Evolutionary conservation across 2,113 vertebrate species (phyloP), one percentile per base, ranked within the genome.

Genomic region (Hucho hucho): DNA sequence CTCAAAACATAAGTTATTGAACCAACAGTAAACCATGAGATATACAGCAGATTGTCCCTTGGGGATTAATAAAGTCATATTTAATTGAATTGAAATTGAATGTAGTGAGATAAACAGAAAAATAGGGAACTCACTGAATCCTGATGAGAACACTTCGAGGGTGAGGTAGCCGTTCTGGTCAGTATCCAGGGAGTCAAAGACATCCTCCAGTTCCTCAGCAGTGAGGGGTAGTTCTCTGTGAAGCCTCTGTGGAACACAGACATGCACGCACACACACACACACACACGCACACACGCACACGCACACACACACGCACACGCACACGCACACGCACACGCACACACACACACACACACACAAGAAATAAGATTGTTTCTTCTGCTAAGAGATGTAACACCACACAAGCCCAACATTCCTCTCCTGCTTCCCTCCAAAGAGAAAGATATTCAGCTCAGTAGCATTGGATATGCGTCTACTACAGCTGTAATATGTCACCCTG

Each of bases 111-210:
- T 14, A n/a, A n/a, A n/a, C n/a, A n/a, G n/a, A n/a, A n/a, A n/a
- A n/a, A n/a, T 3, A 47, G 16, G 28, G 74, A 86, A 96, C 97
- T 92, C 88, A 99, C 97, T 94, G 81, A 99, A 96, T 93, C 96
- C 95, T 18, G 92, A 91, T 46, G 93, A 92, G 88, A 98, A 98
- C 70, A 95, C 96, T 82, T 94, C 93, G 71, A 91, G 92, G 0
- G 95, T 97, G 81, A 98, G 96, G 64, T 89, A 95, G 32, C 96
- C 95, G 0, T 94, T 93, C 68, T 81, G 91, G 58, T 96, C 94
- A 2, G 89, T 82, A 86, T 97, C 96, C 91, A 99, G 86, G 0
- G 93, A 95, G 79, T 96, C 94, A 79, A 99, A 99, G 69, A 96
- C 96, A 6, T 95, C 93, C 79, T 98, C 95, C 81, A 99, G 92